A percentile compares a stretch with the other conserved stretches of the same genome.
Evolutionary conservation across 2,797 vertebrate species (phyloP).

Genomic region (Melanogrammus aeglefinus): DNA sequence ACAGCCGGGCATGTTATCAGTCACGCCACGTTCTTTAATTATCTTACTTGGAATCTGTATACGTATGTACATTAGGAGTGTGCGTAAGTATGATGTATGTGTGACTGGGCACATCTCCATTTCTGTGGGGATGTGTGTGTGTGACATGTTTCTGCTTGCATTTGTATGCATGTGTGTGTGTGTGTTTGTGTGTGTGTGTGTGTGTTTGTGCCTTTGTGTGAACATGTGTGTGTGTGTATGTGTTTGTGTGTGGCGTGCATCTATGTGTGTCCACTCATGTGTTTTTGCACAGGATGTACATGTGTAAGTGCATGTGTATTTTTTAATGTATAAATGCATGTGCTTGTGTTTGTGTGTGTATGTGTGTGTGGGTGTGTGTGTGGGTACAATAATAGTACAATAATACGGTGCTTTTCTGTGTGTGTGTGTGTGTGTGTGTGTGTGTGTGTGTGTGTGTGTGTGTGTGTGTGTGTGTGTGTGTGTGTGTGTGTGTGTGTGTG

Average conservation of each 20-base stretch:
- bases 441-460: conserved; percentile 8
- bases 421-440: neutral
- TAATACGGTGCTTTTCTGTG: neutral
- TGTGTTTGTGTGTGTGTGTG: conserved; percentile 10
- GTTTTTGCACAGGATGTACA: conserved; percentile 10
- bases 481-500: too few species aligned
- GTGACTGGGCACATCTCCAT: conserved; percentile 6
- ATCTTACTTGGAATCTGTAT: conserved; percentile 27
- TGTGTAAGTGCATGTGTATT: neutral
- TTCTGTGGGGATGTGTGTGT: neutral
- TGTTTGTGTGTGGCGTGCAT: neutral
- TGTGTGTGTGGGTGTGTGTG: conserved; percentile 12
- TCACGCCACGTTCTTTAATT: conserved; percentile 41
- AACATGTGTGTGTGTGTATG: neutral
- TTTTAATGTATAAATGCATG: too few species aligned
- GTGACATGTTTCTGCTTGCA: conserved; percentile 12
- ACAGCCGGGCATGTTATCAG: conserved; percentile 44
- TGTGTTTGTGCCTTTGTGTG: neutral
- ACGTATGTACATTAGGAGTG: neutral
- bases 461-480: conserved; percentile 3
- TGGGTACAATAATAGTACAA: neutral
- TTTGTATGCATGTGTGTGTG: neutral
- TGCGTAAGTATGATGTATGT: conserved; percentile 10
- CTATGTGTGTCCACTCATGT: neutral
- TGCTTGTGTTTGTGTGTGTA: neutral